Base-by-base conservation (phyloP, 2,888 invertebrate genomes). In the Xanthia togata region DNA sequence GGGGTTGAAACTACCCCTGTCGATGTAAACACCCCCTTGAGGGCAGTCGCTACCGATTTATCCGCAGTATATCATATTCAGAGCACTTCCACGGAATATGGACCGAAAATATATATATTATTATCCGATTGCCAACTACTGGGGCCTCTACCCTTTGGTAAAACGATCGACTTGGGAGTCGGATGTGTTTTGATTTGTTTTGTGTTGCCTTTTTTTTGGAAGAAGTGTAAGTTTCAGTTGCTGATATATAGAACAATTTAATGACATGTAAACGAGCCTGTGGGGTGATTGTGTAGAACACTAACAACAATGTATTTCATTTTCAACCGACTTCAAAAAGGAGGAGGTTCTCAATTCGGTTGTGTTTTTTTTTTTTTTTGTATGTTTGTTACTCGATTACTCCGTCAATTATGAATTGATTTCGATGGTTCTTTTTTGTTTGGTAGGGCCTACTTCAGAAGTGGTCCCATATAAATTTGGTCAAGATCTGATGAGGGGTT, bases 91-190 rank as follows among this genome's bases (percentile, higher is more conserved):
- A 86, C 85, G 89, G 88, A 87, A 88, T 88, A 89, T 88, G 91
- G 90, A 88, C 89, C 89, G 91, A 90, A 93, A 94, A 94, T 94
- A 94, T 94, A 94, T 95, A 93, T 94, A 95, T 96, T 94, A 94
- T 94, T 92, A 94, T 95, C 94, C 92, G 94, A 95, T 95, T 94
- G 92, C 88, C 88, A 91, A 91, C 90, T 91, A 90, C 90, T 57
- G 74, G 87, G 82, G 88, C 89, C 87, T 87, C 83, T 92, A 91
- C 93, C 93, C 92, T 93, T 93, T 90, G 91, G 91, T 86, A 82
- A 81, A 93, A 95, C 94, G 93, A 94, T 94, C 93, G 94, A 91
- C 94, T 93, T 82, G 95, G 95, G 95, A 93, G 91, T 93, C 84
- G 73, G 26, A 74, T 78, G 77, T 89, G 86, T 89, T 93, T 91